Conservation (phyloP, 2,113 vertebrate genomes). For the Erythrocebus patas region DNA sequence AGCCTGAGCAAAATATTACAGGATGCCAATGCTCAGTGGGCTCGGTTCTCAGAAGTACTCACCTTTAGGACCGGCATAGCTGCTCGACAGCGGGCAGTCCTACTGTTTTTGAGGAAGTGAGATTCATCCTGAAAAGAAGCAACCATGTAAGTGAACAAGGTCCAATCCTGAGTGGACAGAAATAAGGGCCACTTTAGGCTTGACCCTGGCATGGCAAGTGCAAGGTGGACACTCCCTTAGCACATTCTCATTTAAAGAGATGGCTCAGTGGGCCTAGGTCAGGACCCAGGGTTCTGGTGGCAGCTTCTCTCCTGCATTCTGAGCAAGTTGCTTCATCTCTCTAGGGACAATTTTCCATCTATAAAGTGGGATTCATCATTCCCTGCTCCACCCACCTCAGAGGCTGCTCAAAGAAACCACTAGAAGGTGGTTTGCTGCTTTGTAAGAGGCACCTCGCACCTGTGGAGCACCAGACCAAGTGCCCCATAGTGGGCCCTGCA, state of each 20-base stretch:
- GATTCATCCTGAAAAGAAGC: conserved; percentile 92
- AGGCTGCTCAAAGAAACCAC: not conserved
- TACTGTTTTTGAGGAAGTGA: conserved; percentile 97
- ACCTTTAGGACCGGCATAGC: conserved; percentile 95
- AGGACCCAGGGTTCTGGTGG: not conserved
- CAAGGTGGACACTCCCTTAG: not conserved
- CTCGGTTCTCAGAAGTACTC: not conserved
- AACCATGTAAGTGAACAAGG: conserved; percentile 29
- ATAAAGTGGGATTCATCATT: not conserved
- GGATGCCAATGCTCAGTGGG: fast-evolving
- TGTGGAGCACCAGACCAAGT: not conserved
- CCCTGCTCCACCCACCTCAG: not conserved
- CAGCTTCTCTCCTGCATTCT: not conserved
- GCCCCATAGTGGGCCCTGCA: not conserved
- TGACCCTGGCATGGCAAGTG: fast-evolving
- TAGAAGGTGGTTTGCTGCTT: not conserved
- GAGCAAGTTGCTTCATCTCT: not conserved
- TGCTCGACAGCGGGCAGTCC: conserved; percentile 94
- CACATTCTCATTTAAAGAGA: not conserved
- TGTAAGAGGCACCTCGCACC: not conserved
- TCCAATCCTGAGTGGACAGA: not conserved
- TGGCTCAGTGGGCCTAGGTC: not conserved
- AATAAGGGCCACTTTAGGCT: fast-evolving
- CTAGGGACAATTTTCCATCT: not conserved
- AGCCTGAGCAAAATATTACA: not conserved